Base-by-base conservation (phyloP, 2,888 invertebrate genomes). In the Apoda limacodes region DNA sequence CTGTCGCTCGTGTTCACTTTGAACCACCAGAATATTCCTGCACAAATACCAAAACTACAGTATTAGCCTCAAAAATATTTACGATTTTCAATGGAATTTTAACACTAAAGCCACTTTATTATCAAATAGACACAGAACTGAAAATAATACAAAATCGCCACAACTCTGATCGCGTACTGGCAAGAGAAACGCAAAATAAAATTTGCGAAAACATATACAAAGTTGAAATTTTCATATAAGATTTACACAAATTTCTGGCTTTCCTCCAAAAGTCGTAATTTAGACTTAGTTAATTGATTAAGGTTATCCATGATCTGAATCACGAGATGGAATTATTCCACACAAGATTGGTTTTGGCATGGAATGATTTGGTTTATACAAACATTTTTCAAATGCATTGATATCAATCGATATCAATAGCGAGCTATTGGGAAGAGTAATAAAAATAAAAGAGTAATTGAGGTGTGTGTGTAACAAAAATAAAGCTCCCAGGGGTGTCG, bases 1-100 rank as follows among this genome's bases (percentile, higher is more conserved):
- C 64, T 90, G 92, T 48, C 93, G 83, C 76, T 97, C 95, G 83
- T 92, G 91, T 57, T 95, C 95, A 52, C 89, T 89, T 70, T 94
- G 93, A 54, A 92, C 88, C 70, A 92, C 94, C 66, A 97, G 85
- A 53, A 98, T 97, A 68, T 97, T 96, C 65, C 94, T 86, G 60
- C 39, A 28, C 38, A 49, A 39, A 35, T 21, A 28, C 14, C 11
- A 9, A 24, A 5, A 32, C 7, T 34, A 20, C 21, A 21, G 29
- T n/a, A 19, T 22, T 14, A 15, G 13, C 7, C 9, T 6, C 13
- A 14, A 23, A 23, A 11, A 29, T 22, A n/a, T n/a, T n/a, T n/a
- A n/a, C n/a, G n/a, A n/a, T n/a, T n/a, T n/a, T n/a, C n/a, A n/a
- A n/a, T n/a, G n/a, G n/a, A n/a, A n/a, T n/a, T n/a, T n/a, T 17